Conservation (phyloP, 2,888 invertebrate species). For the Anaspis maculata region DNA sequence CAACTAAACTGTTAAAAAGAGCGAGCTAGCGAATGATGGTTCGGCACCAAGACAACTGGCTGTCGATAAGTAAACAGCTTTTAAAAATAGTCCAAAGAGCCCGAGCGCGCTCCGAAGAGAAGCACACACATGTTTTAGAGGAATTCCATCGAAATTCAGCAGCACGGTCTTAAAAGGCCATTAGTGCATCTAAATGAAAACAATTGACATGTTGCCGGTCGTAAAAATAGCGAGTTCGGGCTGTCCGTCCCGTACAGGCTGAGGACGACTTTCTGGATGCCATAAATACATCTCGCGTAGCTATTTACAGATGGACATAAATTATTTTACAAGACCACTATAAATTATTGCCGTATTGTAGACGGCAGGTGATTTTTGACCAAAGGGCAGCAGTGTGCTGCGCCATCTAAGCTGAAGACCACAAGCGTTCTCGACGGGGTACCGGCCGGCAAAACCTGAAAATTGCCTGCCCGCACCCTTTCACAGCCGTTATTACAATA, state of each 20-base stretch:
- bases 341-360: constrained; percentile 33
- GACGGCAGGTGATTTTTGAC: constrained; percentile 30
- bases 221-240: too few relatives aligned
- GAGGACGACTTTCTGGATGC: too few relatives aligned
- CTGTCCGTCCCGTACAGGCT: too few relatives aligned
- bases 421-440: constrained; percentile 8
- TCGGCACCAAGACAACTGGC: constrained; percentile 15
- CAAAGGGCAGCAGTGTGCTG: constrained; percentile 11
- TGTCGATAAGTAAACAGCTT: constrained; percentile 12
- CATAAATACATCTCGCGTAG: constrained; percentile 20
- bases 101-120: too few relatives aligned
- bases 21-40: too few relatives aligned
- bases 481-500: too few relatives aligned
- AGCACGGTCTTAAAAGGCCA: constrained; percentile 3
- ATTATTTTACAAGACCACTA: constrained; percentile 33
- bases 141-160: constrained; percentile 11
- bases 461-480: constrained; percentile 9
- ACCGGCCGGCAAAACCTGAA: constrained; percentile 8
- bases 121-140: constrained; percentile 4
- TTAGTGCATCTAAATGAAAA: too few relatives aligned
- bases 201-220: too few relatives aligned
- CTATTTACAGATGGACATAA: constrained; percentile 32
- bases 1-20: constrained; percentile 12
- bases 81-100: constrained; percentile 9
- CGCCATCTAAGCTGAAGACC: too few relatives aligned